phyloP scores from a whole-genome alignment of 2,113 vertebrate genomes.

The Tympanuchus pallidicinctus region DNA sequence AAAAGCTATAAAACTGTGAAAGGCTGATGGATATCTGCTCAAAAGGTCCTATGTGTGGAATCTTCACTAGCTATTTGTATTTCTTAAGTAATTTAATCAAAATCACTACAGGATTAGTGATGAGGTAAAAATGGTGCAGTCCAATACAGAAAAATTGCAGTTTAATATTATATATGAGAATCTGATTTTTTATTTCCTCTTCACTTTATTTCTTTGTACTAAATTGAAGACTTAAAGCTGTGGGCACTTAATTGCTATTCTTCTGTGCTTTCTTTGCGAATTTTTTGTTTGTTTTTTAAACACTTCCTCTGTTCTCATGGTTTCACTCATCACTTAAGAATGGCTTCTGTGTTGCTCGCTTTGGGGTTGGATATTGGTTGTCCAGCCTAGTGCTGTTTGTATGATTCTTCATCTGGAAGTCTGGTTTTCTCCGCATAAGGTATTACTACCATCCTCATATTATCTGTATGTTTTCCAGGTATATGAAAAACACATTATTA shows the following conservation, averaged over 20 bases:
- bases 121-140: background rate
- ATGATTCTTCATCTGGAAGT: background rate
- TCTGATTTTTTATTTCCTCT: background rate
- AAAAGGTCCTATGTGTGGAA: background rate
- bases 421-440: background rate
- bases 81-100: background rate
- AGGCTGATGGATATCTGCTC: background rate
- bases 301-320: background rate
- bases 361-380: background rate
- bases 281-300: background rate
- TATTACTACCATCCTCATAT: background rate
- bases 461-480: background rate
- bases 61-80: background rate
- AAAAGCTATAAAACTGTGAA: background rate
- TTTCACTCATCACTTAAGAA: background rate
- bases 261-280: background rate
- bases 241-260: background rate
- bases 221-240: background rate
- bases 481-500: background rate
- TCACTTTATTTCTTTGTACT: background rate
- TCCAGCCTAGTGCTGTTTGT: background rate
- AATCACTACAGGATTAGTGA: background rate
- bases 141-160: background rate
- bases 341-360: background rate
- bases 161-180: background rate